Evolutionary conservation across 2,797 vertebrate genomes (phyloP), one percentile per base, ranked within the genome.

Genomic region (Ceryle rudis): DNA sequence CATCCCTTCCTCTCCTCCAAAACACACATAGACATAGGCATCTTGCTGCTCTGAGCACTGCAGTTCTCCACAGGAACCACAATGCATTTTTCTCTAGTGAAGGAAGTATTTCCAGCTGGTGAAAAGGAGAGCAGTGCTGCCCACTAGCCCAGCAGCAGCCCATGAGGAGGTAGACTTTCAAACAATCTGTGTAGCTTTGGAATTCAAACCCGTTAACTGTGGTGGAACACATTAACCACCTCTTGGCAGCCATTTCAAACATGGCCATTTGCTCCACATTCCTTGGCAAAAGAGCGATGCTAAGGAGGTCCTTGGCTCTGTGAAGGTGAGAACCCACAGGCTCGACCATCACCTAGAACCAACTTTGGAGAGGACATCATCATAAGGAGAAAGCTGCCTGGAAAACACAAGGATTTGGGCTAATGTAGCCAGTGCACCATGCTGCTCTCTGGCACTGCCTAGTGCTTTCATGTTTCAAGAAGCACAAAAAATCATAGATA

Each of bases 21-120:
- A 82, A 39, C 60, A 74, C 83, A 54, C 37, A 35, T 6, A 37
- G 23, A 61, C 44, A 73, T 18, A 52, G 18, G 31, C 29, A 73
- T 64, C 81, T 82, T 19, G 1, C 46, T 67, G 47, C 83, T 91
- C 77, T 26, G 15, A 93, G 47, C 61, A 3, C 62, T 19, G 33
- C 1, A 1, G 21, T 89, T 26, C 60, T 93, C 72, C 39, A 1
- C 83, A 82, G 78, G 67, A 95, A 86, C 72, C 83, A 82, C 86
- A 52, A 41, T 4, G 18, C 81, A 78, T 91, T 96, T 58, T 97
- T 96, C 75, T 81, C 54, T 73, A 37, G 73, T 86, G 74, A 96
- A 95, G 72, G 25, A 85, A 94, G n/a, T 2, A 54, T 93, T 96
- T 93, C 77, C 91, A 95, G 57, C 77, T 69, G 8, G 0, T 35